These are phyloP conservation scores for Trachelus troglodyta DNA, from an alignment of 2,888 invertebrate species.

Conservation along the genomic window DNA sequence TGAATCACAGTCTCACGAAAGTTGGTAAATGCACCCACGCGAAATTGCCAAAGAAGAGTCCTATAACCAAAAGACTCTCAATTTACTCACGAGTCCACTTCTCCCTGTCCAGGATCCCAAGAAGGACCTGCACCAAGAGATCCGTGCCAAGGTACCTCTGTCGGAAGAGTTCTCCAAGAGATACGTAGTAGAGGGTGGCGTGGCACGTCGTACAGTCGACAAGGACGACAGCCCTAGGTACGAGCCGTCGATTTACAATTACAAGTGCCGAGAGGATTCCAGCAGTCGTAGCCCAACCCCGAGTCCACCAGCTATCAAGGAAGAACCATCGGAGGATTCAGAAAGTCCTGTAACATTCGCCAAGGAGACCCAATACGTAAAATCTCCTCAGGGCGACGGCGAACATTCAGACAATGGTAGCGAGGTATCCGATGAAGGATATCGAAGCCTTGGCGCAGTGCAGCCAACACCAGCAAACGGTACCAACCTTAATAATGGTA, in stretches of 20 bases:
- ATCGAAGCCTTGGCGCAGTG: conserved; percentile 81
- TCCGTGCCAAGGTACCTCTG: conserved; percentile 45
- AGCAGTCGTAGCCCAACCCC: conserved; percentile 56
- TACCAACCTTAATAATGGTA: conserved; percentile 29
- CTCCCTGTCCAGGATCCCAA: conserved; percentile 48
- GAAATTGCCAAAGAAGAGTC: background rate
- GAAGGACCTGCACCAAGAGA: conserved; percentile 51
- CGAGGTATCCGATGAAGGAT: conserved; percentile 87
- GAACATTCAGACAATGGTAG: conserved; percentile 79
- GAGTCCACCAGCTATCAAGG: conserved; percentile 37
- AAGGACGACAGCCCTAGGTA: conserved; percentile 58
- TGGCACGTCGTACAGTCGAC: conserved; percentile 53
- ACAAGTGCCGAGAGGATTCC: conserved; percentile 52
- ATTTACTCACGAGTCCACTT: background rate
- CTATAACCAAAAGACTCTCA: background rate
- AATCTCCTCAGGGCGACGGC: conserved; percentile 55
- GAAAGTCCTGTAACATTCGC: conserved; percentile 41
- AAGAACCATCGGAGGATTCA: conserved; percentile 31
- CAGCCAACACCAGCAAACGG: conserved; percentile 69
- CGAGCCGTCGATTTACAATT: conserved; percentile 59
- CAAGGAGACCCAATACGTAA: conserved; percentile 51
- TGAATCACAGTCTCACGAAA: background rate
- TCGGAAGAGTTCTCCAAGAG: conserved; percentile 58
- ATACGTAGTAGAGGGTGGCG: conserved; percentile 59
- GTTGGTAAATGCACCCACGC: background rate